Conservation (phyloP, 2,113 vertebrate genomes). For the Hipposideros armiger region DNA sequence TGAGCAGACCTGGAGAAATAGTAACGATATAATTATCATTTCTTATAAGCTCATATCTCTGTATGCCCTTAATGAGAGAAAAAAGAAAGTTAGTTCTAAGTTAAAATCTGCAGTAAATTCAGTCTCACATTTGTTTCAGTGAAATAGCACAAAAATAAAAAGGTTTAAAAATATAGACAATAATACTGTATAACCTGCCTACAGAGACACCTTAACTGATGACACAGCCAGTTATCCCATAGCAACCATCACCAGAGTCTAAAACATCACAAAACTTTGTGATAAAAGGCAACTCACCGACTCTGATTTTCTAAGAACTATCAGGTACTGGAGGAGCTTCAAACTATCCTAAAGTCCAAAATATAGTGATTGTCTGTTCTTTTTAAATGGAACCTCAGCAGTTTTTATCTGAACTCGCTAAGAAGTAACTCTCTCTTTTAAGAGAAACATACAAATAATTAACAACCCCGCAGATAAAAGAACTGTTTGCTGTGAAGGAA, state of each 20-base stretch:
- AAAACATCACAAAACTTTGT: background rate
- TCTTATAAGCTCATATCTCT: constrained; percentile 60
- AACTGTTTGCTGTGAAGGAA: background rate
- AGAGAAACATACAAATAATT: constrained; percentile 4
- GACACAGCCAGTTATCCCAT: background rate
- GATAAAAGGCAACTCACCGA: background rate
- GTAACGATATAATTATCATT: constrained; percentile 73
- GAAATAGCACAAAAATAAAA: background rate
- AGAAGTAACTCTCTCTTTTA: constrained; percentile 17
- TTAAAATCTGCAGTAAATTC: background rate
- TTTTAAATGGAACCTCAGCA: background rate
- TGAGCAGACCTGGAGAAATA: constrained; percentile 71
- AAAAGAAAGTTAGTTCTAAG: background rate
- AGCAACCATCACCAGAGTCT: background rate
- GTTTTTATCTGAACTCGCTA: background rate
- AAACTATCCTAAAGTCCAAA: background rate
- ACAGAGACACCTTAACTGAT: background rate
- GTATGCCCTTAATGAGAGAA: background rate
- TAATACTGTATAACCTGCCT: background rate
- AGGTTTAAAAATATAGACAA: background rate
- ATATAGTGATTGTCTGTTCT: background rate
- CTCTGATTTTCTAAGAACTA: background rate
- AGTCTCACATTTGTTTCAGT: background rate
- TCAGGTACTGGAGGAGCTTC: background rate
- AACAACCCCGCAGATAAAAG: background rate